phyloP scores from a whole-genome alignment of 2,113 vertebrate species.

The Otus sunia region DNA sequence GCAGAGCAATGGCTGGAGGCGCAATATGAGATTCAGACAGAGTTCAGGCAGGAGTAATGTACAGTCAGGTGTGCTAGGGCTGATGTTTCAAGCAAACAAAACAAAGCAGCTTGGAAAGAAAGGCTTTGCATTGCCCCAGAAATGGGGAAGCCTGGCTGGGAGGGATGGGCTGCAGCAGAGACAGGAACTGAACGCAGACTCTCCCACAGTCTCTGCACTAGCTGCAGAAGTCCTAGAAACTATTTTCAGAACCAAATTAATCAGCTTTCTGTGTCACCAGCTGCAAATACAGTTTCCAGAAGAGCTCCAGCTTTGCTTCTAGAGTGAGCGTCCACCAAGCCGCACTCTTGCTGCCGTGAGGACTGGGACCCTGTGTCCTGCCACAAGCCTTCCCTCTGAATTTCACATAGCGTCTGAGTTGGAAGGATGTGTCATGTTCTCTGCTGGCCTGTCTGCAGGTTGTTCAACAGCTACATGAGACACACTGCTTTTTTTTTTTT shows the following conservation, averaged over 20 bases:
- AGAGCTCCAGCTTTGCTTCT: neutral
- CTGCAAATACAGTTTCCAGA: neutral
- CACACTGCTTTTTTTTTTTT: neutral
- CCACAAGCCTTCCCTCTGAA: neutral
- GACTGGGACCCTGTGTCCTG: neutral
- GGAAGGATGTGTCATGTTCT: neutral
- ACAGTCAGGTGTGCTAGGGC: neutral
- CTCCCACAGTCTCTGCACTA: neutral
- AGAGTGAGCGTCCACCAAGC: fast-evolving
- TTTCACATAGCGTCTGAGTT: neutral
- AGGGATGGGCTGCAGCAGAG: neutral
- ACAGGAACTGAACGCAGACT: neutral
- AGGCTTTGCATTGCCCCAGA: neutral
- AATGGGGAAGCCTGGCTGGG: neutral
- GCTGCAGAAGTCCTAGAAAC: neutral
- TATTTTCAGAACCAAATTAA: neutral
- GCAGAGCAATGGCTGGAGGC: neutral
- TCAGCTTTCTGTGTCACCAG: neutral
- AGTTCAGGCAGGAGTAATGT: neutral
- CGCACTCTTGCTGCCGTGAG: neutral
- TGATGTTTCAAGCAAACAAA: neutral
- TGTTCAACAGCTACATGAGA: neutral
- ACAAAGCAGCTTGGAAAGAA: neutral
- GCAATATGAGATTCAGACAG: neutral
- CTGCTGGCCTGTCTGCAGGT: neutral